Evolutionary conservation across 2,113 vertebrate species (phyloP).

Genomic region (Leptobrachium leishanense): DNA sequence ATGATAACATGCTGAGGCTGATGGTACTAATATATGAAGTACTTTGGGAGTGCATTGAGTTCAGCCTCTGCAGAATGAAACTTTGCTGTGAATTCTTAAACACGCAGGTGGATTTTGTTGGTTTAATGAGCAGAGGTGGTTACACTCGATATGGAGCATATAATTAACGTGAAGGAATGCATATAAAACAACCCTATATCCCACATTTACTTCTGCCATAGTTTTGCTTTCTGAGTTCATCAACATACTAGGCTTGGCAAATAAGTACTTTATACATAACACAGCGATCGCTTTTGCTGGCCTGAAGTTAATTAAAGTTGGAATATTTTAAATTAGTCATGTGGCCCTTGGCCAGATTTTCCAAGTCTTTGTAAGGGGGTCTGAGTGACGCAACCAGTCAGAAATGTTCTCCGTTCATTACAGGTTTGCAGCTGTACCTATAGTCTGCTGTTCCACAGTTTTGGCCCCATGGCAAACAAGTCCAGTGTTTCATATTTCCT

Average conservation of each 20-base stretch:
- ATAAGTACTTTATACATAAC: constrained; percentile 56
- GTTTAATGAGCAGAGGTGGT: constrained; percentile 12
- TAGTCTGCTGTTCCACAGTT: constrained; percentile 7
- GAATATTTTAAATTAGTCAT: constrained; percentile 73
- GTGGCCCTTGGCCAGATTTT: constrained; percentile 66
- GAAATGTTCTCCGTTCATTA: constrained; percentile 55
- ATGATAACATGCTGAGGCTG: background rate
- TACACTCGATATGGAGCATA: constrained; percentile 25
- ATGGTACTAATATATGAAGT: background rate
- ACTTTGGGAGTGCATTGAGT: background rate
- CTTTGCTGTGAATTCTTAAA: background rate
- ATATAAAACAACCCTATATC: constrained; percentile 54
- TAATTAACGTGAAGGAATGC: constrained; percentile 51
- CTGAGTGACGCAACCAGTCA: constrained; percentile 54
- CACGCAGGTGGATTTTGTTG: constrained; percentile 45
- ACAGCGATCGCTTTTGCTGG: constrained; percentile 62
- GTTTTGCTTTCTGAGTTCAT: constrained; percentile 59
- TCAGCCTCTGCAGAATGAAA: background rate
- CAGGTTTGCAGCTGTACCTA: constrained; percentile 37
- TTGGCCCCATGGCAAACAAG: background rate
- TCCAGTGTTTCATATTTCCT: constrained; percentile 36
- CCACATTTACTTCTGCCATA: constrained; percentile 64
- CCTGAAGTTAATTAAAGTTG: constrained; percentile 78
- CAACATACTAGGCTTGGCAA: constrained; percentile 70
- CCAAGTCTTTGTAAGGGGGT: constrained; percentile 58